These are phyloP conservation scores for Typhlomys cinereus DNA, from an alignment of 2,113 vertebrate genomes.

Conservation along the genomic window DNA sequence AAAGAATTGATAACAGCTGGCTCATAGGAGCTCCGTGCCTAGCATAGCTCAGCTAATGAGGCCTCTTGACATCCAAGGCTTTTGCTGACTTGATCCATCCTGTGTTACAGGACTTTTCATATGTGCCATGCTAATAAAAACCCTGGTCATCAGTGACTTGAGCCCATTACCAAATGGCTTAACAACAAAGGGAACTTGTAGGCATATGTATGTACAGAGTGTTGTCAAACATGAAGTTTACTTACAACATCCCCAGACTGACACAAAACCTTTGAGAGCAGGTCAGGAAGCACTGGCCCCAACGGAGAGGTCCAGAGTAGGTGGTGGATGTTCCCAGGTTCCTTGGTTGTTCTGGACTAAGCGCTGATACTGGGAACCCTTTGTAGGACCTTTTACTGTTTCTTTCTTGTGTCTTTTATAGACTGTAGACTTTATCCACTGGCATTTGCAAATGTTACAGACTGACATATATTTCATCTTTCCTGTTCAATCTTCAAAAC, in stretches of 20 bases:
- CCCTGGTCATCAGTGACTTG: background rate
- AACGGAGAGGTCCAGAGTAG: background rate
- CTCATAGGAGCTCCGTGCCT: background rate
- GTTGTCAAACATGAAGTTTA: background rate
- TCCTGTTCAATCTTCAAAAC: background rate
- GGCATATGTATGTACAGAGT: background rate
- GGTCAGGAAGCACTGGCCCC: background rate
- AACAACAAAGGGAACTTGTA: background rate
- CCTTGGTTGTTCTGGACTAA: background rate
- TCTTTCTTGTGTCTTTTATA: background rate
- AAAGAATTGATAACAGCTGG: background rate
- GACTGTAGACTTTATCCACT: background rate
- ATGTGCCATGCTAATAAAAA: background rate
- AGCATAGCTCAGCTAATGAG: background rate
- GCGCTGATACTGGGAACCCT: background rate
- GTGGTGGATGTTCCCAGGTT: background rate
- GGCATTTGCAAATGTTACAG: background rate
- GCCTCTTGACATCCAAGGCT: background rate
- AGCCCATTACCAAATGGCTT: background rate
- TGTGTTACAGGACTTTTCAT: background rate
- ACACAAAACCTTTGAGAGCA: background rate
- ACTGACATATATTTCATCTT: background rate
- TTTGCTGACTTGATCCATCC: background rate
- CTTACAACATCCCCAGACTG: rapidly evolving
- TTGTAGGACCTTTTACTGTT: rapidly evolving